Evolutionary conservation across 2,888 invertebrate species (phyloP).

Genomic region (Lasioglossum malachurum): DNA sequence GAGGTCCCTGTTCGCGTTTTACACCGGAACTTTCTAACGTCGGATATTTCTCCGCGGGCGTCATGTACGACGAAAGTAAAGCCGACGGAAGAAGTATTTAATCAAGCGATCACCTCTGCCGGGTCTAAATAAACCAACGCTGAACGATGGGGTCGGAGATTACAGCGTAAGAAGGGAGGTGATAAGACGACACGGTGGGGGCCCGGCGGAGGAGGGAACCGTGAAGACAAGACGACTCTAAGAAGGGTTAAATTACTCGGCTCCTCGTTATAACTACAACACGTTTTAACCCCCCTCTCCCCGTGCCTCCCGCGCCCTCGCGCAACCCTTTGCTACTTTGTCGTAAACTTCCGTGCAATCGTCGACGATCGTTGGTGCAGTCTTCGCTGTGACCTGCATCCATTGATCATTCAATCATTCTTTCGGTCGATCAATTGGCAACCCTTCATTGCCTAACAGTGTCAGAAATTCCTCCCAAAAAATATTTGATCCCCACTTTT

Average conservation of each 20-base stretch:
- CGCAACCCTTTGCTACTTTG: conserved; percentile 17
- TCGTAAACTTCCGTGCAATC: conserved; percentile 65
- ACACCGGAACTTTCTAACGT: conserved; percentile 58
- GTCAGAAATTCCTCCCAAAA: not conserved
- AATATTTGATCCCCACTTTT: not conserved
- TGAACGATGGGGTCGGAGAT: conserved; percentile 80
- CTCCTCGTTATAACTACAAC: conserved; percentile 78
- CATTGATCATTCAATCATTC: not conserved
- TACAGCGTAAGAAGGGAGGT: conserved; percentile 74
- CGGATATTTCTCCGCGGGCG: conserved; percentile 55
- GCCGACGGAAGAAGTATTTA: conserved; percentile 78
- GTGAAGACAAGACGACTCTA: conserved; percentile 78
- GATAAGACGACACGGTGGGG: conserved; percentile 76
- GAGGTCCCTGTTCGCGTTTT: conserved; percentile 55
- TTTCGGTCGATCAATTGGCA: no score
- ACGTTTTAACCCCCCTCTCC: conserved; percentile 35
- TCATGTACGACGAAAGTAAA: conserved; percentile 56
- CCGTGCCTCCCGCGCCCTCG: conserved; percentile 17
- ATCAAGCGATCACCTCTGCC: conserved; percentile 80
- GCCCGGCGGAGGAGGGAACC: conserved; percentile 54
- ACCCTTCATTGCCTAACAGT: not conserved
- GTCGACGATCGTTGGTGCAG: conserved; percentile 50
- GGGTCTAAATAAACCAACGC: conserved; percentile 80
- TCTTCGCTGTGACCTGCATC: conserved; percentile 25
- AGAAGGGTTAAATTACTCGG: conserved; percentile 80